A percentile compares a stretch with the other conserved stretches of the same genome.
These are phyloP conservation scores for Athetis lepigone DNA, from an alignment of 2,888 invertebrate species.

Conservation along the genomic window DNA sequence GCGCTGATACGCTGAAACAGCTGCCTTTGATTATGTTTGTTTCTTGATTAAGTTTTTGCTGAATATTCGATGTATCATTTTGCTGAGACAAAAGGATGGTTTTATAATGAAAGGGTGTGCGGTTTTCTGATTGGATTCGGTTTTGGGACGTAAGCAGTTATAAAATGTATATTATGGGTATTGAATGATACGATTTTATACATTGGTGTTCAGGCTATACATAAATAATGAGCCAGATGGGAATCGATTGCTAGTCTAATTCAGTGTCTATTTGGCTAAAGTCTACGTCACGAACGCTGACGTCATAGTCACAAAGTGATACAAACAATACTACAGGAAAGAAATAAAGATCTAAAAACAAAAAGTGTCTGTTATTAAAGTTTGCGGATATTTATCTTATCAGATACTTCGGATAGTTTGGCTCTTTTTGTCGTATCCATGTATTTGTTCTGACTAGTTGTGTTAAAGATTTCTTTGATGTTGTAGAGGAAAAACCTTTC, in stretches of 20 bases:
- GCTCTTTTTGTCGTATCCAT: constrained; percentile 13
- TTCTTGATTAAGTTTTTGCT: constrained; percentile 45
- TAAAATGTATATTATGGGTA: not conserved
- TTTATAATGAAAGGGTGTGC: constrained; percentile 8
- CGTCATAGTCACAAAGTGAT: not conserved
- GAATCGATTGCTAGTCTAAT: constrained; percentile 6
- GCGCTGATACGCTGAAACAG: constrained; percentile 39
- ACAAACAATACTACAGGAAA: constrained; percentile 10
- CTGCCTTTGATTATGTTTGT: constrained; percentile 50
- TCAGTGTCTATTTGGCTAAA: not conserved
- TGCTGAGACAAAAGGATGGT: constrained; percentile 10
- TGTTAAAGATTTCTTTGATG: constrained; percentile 13
- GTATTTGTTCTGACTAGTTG: constrained; percentile 16
- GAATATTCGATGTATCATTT: constrained; percentile 33
- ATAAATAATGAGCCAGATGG: constrained; percentile 7
- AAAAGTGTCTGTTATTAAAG: constrained; percentile 36
- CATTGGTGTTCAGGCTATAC: not conserved
- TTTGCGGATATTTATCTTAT: constrained; percentile 51
- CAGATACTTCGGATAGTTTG: constrained; percentile 18
- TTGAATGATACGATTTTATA: not conserved
- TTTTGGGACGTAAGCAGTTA: not conserved
- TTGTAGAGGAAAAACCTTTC: not conserved
- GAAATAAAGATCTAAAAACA: constrained; percentile 13
- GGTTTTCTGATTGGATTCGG: constrained; percentile 3
- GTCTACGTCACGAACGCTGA: not conserved